These are phyloP conservation scores for Dorcus parallelipipedus DNA, from an alignment of 2,888 invertebrate species.

Conservation along the genomic window DNA sequence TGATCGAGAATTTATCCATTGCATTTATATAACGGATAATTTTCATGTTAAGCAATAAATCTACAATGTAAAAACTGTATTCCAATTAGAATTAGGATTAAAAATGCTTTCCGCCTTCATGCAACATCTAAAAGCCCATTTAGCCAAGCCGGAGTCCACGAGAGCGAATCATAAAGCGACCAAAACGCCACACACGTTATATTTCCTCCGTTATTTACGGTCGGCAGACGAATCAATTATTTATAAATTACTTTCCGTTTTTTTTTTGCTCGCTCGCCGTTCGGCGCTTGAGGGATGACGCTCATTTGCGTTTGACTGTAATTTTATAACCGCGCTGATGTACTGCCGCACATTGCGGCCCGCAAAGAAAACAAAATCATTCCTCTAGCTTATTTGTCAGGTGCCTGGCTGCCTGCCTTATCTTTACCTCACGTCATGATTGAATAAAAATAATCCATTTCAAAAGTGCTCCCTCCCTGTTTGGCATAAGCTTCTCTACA, in stretches of 20 bases:
- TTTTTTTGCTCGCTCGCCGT: background rate
- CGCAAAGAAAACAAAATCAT: background rate
- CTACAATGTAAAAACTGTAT: too few species aligned
- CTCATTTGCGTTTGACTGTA: constrained; percentile 1
- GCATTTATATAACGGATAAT: too few species aligned
- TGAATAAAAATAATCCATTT: background rate
- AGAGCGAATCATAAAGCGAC: too few species aligned
- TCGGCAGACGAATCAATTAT: background rate
- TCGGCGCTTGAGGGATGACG: background rate
- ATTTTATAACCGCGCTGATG: background rate
- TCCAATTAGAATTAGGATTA: too few species aligned
- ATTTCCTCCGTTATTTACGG: background rate
- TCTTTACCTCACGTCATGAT: background rate
- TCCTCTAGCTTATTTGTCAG: background rate
- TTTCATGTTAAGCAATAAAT: too few species aligned
- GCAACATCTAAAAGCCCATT: too few species aligned
- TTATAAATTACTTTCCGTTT: background rate
- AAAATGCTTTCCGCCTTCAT: too few species aligned
- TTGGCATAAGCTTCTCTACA: too few species aligned
- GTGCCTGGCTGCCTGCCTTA: background rate
- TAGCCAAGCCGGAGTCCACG: too few species aligned
- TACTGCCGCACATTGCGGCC: background rate
- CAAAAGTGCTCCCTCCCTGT: too few species aligned
- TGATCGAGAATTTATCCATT: too few species aligned
- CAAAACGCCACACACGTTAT: background rate